Evolutionary conservation across 1,140 invertebrate species (phyloP).

Genomic region (Reticulitermes speratus): DNA sequence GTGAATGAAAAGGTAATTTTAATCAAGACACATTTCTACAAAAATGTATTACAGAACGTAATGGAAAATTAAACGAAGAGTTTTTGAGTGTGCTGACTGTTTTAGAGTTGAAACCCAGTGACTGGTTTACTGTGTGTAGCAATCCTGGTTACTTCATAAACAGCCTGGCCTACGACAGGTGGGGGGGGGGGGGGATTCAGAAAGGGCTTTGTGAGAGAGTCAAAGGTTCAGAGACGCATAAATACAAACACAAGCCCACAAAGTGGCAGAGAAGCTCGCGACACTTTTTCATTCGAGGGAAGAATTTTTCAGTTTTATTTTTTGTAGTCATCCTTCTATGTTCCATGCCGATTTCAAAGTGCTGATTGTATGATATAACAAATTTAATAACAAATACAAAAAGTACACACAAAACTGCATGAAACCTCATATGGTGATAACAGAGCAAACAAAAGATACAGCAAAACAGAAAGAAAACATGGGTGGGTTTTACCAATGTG

Average conservation of each 20-base stretch:
- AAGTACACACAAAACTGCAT: neutral
- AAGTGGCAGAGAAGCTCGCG: neutral
- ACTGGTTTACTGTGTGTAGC: no score
- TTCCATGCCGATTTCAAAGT: neutral
- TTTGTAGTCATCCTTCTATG: neutral
- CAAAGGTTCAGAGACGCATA: neutral
- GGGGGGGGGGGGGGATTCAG: neutral
- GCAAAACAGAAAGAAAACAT: neutral
- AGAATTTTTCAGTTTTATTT: neutral
- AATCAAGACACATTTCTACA: no score
- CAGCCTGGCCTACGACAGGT: neutral
- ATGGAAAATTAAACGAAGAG: no score
- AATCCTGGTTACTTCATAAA: neutral
- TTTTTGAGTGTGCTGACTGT: no score
- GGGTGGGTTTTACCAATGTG: neutral
- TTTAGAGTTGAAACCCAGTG: no score
- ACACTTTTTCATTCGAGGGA: neutral
- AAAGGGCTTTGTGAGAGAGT: neutral
- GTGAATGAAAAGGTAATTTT: no score
- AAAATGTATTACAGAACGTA: no score
- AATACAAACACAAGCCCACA: neutral
- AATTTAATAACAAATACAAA: neutral
- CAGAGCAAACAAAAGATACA: neutral
- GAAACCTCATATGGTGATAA: neutral
- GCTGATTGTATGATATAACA: neutral